These are phyloP conservation scores for Trochalopteron elliotii DNA, from an alignment of 2,113 vertebrate species.

Conservation along the genomic window DNA sequence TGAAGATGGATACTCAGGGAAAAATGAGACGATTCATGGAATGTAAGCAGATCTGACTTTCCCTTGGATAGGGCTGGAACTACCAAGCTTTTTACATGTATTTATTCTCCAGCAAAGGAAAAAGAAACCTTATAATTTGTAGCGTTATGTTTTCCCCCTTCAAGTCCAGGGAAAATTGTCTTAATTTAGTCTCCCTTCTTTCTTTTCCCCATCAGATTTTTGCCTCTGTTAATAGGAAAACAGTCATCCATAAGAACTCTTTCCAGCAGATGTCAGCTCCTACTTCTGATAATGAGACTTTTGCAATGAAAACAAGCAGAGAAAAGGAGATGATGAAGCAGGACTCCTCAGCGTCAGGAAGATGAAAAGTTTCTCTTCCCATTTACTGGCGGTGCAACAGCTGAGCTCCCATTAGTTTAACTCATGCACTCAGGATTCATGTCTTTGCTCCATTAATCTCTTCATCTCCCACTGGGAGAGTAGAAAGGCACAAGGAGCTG, in stretches of 20 bases:
- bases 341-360: not conserved
- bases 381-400: slow-evolving; percentile 4
- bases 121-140: not conserved
- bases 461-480: not conserved
- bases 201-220: not conserved
- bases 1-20: not conserved
- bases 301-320: slow-evolving; percentile 17
- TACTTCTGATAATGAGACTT: slow-evolving; percentile 9
- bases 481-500: not conserved
- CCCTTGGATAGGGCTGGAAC: not conserved
- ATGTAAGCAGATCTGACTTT: not conserved
- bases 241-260: slow-evolving; percentile 2
- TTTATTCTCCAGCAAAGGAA: not conserved
- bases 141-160: not conserved
- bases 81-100: not conserved
- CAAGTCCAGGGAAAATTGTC: not conserved
- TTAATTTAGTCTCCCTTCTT: not conserved
- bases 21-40: not conserved
- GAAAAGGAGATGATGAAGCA: slow-evolving; percentile 25
- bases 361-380: slow-evolving; percentile 15
- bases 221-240: slow-evolving; percentile 1
- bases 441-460: slow-evolving; percentile 29
- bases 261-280: slow-evolving; percentile 23
- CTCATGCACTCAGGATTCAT: not conserved
- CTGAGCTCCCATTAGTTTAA: slow-evolving; percentile 21